A percentile compares a stretch with the other conserved stretches of the same genome.
Evolutionary conservation across 1,140 invertebrate species (phyloP).

Genomic region (Drosophila orosa): DNA sequence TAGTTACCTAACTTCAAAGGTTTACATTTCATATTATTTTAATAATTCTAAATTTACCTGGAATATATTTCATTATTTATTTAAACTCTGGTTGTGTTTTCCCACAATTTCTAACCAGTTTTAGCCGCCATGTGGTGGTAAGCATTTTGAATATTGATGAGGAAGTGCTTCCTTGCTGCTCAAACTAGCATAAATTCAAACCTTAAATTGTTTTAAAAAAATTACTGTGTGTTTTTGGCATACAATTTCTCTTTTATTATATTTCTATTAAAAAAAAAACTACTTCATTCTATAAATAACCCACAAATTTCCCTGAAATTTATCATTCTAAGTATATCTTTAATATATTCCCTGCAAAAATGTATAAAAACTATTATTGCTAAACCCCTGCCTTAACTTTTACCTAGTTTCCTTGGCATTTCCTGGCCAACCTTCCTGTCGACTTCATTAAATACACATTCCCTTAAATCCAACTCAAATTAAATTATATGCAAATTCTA

Average conservation of each 20-base stretch:
- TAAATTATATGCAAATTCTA: constrained; percentile 21
- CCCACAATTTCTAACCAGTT: background rate
- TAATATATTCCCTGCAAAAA: background rate
- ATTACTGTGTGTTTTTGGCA: background rate
- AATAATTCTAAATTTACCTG: background rate
- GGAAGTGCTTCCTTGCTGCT: background rate
- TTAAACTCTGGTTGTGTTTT: background rate
- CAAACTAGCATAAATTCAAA: too few species aligned
- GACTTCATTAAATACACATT: constrained; percentile 14
- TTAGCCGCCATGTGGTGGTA: background rate
- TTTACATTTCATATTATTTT: background rate
- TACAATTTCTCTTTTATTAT: background rate
- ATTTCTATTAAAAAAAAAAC: background rate
- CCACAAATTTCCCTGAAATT: background rate
- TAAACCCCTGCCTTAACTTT: background rate
- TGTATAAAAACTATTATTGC: background rate
- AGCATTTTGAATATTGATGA: background rate
- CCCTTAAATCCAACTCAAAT: background rate
- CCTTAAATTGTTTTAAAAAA: background rate
- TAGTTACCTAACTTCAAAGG: background rate
- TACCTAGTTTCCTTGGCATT: background rate
- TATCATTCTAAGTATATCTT: background rate
- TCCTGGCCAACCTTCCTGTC: background rate
- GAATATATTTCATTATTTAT: background rate
- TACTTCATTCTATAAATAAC: background rate